These are phyloP conservation scores for Procavia capensis DNA, from an alignment of 2,113 vertebrate genomes.

Conservation along the genomic window DNA sequence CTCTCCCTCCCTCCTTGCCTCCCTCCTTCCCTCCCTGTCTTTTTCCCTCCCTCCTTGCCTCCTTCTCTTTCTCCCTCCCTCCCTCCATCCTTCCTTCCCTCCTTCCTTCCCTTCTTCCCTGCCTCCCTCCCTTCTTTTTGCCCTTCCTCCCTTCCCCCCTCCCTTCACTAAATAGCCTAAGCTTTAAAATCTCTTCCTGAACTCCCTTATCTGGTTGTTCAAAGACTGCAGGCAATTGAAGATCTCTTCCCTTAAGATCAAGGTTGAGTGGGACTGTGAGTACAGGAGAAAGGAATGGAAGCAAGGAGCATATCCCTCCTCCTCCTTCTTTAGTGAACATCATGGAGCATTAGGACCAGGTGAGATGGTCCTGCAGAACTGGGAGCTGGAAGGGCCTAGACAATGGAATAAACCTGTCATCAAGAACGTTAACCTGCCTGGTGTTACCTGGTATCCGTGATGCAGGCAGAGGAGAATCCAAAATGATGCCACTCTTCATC, in stretches of 20 bases:
- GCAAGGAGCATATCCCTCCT: fast-evolving
- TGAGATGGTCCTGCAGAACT: not conserved
- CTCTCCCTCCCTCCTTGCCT: no score
- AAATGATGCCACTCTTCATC: not conserved
- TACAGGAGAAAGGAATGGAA: not conserved
- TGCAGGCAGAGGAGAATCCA: not conserved
- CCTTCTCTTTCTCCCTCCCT: no score
- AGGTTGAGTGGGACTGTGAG: not conserved
- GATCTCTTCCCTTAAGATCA: not conserved
- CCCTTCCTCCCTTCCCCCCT: no score
- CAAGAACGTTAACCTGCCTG: not conserved
- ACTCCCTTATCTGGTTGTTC: not conserved
- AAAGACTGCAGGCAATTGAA: not conserved
- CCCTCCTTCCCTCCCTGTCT: no score
- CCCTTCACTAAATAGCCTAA: not conserved
- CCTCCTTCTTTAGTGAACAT: no score
- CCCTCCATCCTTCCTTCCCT: no score
- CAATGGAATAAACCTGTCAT: not conserved
- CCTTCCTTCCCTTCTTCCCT: no score
- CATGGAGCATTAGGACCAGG: not conserved
- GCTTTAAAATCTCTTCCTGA: not conserved
- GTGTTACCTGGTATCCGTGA: not conserved
- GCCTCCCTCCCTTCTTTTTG: no score
- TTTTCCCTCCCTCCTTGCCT: no score
- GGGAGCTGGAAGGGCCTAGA: not conserved